phyloP scores from a whole-genome alignment of 2,888 invertebrate species.

The Macrosiphum euphorbiae region DNA sequence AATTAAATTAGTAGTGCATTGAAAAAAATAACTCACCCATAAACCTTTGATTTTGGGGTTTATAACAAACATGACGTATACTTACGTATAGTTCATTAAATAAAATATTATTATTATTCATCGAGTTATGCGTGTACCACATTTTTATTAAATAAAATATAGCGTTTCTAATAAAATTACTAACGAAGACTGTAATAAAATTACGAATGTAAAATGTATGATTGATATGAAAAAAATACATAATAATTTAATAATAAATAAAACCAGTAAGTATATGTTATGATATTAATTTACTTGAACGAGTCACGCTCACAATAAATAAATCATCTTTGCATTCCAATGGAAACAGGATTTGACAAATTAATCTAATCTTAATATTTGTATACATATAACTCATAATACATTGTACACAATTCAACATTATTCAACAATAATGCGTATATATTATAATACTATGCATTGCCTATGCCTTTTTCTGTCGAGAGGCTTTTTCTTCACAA shows the following conservation, averaged over 20 bases:
- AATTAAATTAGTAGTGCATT: slow-evolving; percentile 13
- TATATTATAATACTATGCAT: too few relatives aligned
- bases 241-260: neutral
- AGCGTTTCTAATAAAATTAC: neutral
- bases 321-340: too few relatives aligned
- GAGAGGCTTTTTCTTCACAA: neutral
- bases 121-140: neutral
- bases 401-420: too few relatives aligned
- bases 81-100: slow-evolving; percentile 30
- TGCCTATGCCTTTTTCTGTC: neutral
- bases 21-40: slow-evolving; percentile 1
- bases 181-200: neutral
- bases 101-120: slow-evolving; percentile 10
- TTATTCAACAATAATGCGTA: too few relatives aligned
- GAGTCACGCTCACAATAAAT: too few relatives aligned
- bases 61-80: neutral
- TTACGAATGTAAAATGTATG: neutral
- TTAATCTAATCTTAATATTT: too few relatives aligned
- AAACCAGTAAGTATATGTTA: neutral
- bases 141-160: neutral
- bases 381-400: too few relatives aligned
- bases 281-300: too few relatives aligned
- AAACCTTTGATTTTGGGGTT: neutral
- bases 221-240: neutral
- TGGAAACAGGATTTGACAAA: too few relatives aligned